These are phyloP conservation scores for Halictus quadricinctus DNA, from an alignment of 2,888 invertebrate species.

Conservation along the genomic window DNA sequence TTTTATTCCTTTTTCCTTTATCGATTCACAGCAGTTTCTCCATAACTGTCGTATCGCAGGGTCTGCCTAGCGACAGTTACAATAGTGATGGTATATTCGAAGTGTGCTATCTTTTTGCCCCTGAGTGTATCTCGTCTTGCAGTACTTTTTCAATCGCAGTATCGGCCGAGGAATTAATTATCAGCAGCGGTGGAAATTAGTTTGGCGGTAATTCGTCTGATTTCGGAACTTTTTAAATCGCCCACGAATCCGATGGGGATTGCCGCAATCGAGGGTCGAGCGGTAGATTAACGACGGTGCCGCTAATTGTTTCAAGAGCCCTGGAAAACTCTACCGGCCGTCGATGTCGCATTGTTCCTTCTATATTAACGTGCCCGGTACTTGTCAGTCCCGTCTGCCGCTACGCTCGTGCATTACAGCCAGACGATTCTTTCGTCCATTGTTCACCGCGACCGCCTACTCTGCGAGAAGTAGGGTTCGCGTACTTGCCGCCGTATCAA, in stretches of 20 bases:
- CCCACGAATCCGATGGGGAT: constrained; percentile 40
- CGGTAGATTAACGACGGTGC: constrained; percentile 58
- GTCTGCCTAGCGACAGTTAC: no score
- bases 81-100: no score
- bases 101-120: not conserved
- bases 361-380: constrained; percentile 60
- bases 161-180: not conserved
- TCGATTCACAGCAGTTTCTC: no score
- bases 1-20: no score
- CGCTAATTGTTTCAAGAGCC: constrained; percentile 66
- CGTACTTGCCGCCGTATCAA: constrained; percentile 26
- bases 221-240: constrained; percentile 42
- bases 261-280: constrained; percentile 45
- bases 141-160: not conserved
- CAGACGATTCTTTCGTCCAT: constrained; percentile 67
- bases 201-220: constrained; percentile 33
- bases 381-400: constrained; percentile 57
- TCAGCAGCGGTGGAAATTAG: constrained; percentile 21
- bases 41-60: no score
- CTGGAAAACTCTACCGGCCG: constrained; percentile 50
- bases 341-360: constrained; percentile 61
- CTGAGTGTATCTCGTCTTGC: not conserved
- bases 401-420: constrained; percentile 54
- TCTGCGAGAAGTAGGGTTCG: constrained; percentile 43
- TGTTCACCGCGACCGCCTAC: constrained; percentile 54